phyloP scores from a whole-genome alignment of 30 jellyfish, hydroid and myxozoan species.

The Mastigias papua region DNA sequence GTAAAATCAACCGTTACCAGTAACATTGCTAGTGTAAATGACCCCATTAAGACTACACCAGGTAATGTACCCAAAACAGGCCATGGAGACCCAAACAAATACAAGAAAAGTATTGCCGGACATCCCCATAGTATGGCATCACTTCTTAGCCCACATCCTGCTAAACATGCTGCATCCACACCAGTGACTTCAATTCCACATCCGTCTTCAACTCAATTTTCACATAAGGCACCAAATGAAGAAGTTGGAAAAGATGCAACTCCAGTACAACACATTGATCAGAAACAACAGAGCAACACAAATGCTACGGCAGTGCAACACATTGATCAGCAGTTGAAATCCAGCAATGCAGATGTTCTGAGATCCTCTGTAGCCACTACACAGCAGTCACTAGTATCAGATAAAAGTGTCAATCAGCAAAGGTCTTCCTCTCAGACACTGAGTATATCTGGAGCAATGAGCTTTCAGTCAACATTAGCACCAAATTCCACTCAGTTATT shows the following conservation, averaged over 20 bases:
- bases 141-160: constrained; percentile 40
- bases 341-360: not conserved
- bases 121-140: constrained; percentile 71
- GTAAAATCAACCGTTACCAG: not conserved
- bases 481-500: not conserved
- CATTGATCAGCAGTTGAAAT: constrained; percentile 17
- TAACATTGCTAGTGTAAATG: not conserved
- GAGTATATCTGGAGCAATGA: not conserved
- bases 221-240: constrained; percentile 1
- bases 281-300: not conserved
- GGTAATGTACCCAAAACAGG: not conserved
- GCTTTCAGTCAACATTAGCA: not conserved
- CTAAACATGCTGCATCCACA: constrained; percentile 14
- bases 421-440: not conserved
- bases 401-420: not conserved
- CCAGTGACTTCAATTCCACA: not conserved
- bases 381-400: not conserved
- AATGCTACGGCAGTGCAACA: not conserved
- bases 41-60: not conserved
- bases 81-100: constrained; percentile 8
- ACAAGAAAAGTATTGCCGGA: constrained; percentile 43
- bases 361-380: not conserved
- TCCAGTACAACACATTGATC: not conserved
- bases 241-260: not conserved
- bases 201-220: not conserved